Evolutionary conservation across 2,888 invertebrate species (phyloP).

Genomic region (Balanococcus diminutus): DNA sequence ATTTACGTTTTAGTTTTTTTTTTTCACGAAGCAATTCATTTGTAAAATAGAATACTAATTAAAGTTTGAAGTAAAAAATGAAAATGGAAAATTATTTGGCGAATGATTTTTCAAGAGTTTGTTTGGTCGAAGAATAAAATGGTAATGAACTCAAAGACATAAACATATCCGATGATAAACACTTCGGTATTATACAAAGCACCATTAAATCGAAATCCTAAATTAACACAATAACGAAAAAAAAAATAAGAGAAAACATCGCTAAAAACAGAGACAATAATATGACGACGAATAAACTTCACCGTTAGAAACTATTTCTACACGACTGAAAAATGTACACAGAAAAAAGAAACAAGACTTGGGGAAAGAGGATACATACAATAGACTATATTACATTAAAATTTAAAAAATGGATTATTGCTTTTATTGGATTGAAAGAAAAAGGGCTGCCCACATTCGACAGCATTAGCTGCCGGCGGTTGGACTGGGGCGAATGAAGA

Average conservation of each 20-base stretch:
- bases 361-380: not conserved
- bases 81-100: not conserved
- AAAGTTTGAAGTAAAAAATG: not conserved
- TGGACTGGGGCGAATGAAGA: conserved; percentile 60
- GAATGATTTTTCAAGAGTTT: not conserved
- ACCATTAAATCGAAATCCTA: not conserved
- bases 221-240: not conserved
- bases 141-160: not conserved
- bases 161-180: conserved; percentile 10
- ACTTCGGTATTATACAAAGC: not conserved
- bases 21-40: not conserved
- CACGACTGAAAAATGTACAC: not conserved
- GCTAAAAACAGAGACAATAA: not conserved
- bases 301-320: not conserved
- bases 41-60: not conserved
- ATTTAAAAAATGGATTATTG: conserved; percentile 49
- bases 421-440: conserved; percentile 48
- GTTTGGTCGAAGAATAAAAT: not conserved
- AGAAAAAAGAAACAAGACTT: not conserved
- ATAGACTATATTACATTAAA: conserved; percentile 7
- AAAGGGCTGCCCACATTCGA: not conserved
- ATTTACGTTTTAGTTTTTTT: not conserved
- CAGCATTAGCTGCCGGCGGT: conserved; percentile 53
- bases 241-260: not conserved
- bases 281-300: not conserved